Evolutionary conservation across 2,113 vertebrate genomes (phyloP).

Genomic region (Ariopsis seemanni): DNA sequence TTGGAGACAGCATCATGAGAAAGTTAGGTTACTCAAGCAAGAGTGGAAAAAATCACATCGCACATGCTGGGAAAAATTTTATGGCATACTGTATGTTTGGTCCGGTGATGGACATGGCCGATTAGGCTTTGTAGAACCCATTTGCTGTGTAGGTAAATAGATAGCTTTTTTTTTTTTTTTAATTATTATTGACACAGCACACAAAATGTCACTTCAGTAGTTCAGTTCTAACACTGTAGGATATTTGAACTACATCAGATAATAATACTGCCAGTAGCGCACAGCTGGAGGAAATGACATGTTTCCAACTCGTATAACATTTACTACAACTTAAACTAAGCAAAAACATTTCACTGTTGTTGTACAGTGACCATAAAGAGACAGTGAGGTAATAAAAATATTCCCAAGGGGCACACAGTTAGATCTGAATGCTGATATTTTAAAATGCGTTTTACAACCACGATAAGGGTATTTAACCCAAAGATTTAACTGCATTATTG

Average conservation of each 20-base stretch:
- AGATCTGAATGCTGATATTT: neutral
- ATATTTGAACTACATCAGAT: neutral
- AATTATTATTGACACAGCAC: neutral
- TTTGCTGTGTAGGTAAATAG: neutral
- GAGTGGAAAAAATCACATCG: neutral
- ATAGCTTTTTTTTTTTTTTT: neutral
- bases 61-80: neutral
- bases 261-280: neutral
- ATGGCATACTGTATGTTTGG: neutral
- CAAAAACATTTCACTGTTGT: neutral
- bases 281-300: constrained; percentile 5
- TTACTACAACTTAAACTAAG: neutral
- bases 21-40: neutral
- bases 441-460: neutral
- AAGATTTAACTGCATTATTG: too few species aligned
- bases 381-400: neutral
- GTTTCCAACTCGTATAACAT: neutral
- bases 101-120: neutral
- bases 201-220: neutral
- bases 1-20: neutral
- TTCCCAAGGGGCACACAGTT: neutral
- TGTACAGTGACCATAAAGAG: neutral
- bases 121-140: neutral
- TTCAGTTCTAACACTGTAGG: neutral
- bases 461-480: neutral